Conservation (phyloP, 2,888 invertebrate species). For the Dicyrtomina minuta region DNA sequence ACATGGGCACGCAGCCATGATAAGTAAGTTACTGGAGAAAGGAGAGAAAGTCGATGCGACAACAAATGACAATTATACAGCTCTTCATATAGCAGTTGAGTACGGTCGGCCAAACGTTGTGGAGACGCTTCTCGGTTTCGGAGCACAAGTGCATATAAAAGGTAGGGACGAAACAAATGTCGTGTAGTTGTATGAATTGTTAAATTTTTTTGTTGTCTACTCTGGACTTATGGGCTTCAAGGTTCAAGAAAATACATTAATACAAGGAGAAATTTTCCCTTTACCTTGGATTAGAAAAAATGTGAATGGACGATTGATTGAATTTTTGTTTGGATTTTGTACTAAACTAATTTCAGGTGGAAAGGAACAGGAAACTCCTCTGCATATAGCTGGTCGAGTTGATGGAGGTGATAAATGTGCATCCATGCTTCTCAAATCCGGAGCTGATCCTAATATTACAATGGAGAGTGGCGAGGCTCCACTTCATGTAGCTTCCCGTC, state of each 20-base stretch:
- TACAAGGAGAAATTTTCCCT: not conserved
- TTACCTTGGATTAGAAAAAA: not conserved
- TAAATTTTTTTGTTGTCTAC: not conserved
- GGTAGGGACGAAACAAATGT: constrained; percentile 59
- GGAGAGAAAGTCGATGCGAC: constrained; percentile 95
- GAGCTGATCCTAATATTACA: constrained; percentile 91
- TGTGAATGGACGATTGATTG: constrained; percentile 1
- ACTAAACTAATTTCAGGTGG: constrained; percentile 65
- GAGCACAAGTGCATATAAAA: constrained; percentile 94
- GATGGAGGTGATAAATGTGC: constrained; percentile 91
- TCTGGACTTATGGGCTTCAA: not conserved
- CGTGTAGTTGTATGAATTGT: not conserved
- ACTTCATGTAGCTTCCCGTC: constrained; percentile 78
- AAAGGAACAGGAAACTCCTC: constrained; percentile 84
- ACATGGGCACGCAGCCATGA: constrained; percentile 95
- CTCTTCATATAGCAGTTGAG: constrained; percentile 95
- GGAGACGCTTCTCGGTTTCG: constrained; percentile 91
- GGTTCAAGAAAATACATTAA: constrained; percentile 2
- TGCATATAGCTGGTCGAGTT: constrained; percentile 95
- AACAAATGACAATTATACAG: constrained; percentile 96
- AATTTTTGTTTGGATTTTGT: not conserved
- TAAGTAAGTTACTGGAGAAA: constrained; percentile 90
- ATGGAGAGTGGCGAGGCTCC: constrained; percentile 97
- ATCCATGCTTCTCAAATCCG: constrained; percentile 94
- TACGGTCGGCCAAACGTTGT: constrained; percentile 91